Conservation (phyloP, 35 echinoderm and acorn worm genomes). For the Stichopus chloronotus region DNA sequence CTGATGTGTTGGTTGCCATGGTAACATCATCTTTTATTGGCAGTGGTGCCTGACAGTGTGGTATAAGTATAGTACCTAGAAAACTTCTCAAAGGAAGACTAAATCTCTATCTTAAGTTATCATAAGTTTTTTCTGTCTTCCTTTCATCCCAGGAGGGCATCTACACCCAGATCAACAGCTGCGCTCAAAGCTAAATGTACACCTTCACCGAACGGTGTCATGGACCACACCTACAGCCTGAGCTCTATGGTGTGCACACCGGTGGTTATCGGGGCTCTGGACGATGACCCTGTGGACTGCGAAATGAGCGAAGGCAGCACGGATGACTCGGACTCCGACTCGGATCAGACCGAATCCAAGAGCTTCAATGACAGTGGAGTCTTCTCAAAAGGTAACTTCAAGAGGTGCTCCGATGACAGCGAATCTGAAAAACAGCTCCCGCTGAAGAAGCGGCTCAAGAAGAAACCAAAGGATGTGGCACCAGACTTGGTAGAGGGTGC, state of each 20-base stretch:
- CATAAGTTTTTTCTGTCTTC: background rate
- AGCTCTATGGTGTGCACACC: constrained; percentile 61
- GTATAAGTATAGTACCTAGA: too few relatives aligned
- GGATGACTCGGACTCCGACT: constrained; percentile 68
- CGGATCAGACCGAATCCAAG: constrained; percentile 52
- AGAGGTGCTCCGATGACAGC: constrained; percentile 15
- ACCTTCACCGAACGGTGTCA: constrained; percentile 61
- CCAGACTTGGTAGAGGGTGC: constrained; percentile 74
- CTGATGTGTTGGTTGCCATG: too few relatives aligned
- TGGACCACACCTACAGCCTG: constrained; percentile 94
- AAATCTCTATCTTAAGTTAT: too few relatives aligned
- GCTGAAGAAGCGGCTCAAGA: constrained; percentile 73
- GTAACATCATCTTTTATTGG: too few relatives aligned
- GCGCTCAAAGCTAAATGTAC: constrained; percentile 85
- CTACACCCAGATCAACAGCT: constrained; percentile 69
- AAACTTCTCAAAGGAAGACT: too few relatives aligned
- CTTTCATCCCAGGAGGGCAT: constrained; percentile 30
- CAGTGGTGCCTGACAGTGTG: too few relatives aligned
- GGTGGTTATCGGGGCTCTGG: constrained; percentile 30
- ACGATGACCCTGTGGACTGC: constrained; percentile 91
- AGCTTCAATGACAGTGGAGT: constrained; percentile 74
- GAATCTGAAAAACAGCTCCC: constrained; percentile 60
- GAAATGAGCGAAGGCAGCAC: constrained; percentile 77
- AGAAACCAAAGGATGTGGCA: background rate
- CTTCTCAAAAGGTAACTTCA: constrained; percentile 46